Base-by-base conservation (phyloP, 2,113 vertebrate species). In the Paralichthys olivaceus region DNA sequence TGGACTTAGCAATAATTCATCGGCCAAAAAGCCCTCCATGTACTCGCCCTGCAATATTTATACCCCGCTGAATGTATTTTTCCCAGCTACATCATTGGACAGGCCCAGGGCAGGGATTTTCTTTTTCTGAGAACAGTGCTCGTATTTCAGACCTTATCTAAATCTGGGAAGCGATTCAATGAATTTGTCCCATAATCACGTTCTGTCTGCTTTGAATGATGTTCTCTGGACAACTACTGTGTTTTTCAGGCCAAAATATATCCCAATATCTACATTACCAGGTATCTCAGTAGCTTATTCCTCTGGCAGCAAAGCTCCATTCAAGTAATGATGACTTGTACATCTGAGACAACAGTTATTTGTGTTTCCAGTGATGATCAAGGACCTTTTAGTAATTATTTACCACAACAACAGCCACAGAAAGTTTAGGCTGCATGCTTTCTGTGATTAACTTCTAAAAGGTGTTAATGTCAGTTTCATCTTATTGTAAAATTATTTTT, bases 11-110 rank as follows among this genome's bases (percentile, higher is more conserved):
- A 90, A 92, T 92, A 92, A 91, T 92, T 92, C 80, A 93, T 92
- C 20, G 72, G 69, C 84, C 83, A 85, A 92, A 91, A 89, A 84
- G 83, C 91, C 83, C 81, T 83, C 83, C 61, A 61, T 87, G 87
- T 88, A 85, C 87, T 90, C 78, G 59, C 77, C 55, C 63, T 93
- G 84, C 79, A 93, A 93, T 92, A 93, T 92, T 93, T 92, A 93
- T 92, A 82, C 76, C 74, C 47, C 2, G 14, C 83, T 76, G 89
- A 86, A 88, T 90, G 83, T 74, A 75, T 86, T 90, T 75, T 51
- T 69, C 72, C 76, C 67, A 56, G 79, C 79, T 84, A 81, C 82
- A 84, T 75, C 79, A 67, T 58, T n/a, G 9, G 69, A 47, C 17
- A 67, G 54, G 61, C 80, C 70, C 69, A 4, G 71, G 78, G 87